Percentiles rank a stretch among this genome's conserved stretches.
Conservation (phyloP, 2,888 invertebrate species). For the Parthenolecanium corni region DNA sequence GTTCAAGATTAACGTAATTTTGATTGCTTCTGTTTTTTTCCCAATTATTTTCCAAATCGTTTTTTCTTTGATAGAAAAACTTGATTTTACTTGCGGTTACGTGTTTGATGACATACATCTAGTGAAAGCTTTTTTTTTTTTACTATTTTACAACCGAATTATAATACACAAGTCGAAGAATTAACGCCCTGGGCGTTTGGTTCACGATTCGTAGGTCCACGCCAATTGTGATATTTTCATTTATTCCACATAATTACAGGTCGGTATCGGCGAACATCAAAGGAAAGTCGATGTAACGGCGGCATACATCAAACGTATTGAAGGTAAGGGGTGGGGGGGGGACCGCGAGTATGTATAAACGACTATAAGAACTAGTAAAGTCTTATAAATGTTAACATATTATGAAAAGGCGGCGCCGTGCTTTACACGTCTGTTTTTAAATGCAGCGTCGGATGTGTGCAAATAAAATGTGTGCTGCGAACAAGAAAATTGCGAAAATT, state of each 20-base stretch:
- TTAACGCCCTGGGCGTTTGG: slow-evolving; percentile 14
- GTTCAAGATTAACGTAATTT: too few relatives aligned
- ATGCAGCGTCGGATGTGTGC: too few relatives aligned
- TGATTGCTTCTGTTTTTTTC: too few relatives aligned
- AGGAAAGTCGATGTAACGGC: slow-evolving; percentile 6
- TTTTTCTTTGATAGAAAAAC: too few relatives aligned
- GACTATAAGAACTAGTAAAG: too few relatives aligned
- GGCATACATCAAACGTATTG: slow-evolving; percentile 17
- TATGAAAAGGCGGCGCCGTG: too few relatives aligned
- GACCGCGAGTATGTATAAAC: background rate
- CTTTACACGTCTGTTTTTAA: too few relatives aligned
- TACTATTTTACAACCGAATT: background rate
- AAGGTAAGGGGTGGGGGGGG: slow-evolving; percentile 4
- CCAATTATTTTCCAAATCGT: too few relatives aligned
- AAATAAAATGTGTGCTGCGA: too few relatives aligned
- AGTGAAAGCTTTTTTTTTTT: background rate
- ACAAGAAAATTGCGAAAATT: too few relatives aligned
- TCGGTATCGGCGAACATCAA: slow-evolving; percentile 25
- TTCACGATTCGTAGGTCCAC: slow-evolving; percentile 14
- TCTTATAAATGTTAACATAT: too few relatives aligned
- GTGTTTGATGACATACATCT: slow-evolving; percentile 1
- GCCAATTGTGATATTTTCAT: slow-evolving; percentile 27
- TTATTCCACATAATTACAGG: slow-evolving; percentile 25
- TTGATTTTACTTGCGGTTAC: too few relatives aligned
- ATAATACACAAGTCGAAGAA: slow-evolving; percentile 11